phyloP scores from a whole-genome alignment of 2,888 invertebrate species.

The Lathronympha strigana region DNA sequence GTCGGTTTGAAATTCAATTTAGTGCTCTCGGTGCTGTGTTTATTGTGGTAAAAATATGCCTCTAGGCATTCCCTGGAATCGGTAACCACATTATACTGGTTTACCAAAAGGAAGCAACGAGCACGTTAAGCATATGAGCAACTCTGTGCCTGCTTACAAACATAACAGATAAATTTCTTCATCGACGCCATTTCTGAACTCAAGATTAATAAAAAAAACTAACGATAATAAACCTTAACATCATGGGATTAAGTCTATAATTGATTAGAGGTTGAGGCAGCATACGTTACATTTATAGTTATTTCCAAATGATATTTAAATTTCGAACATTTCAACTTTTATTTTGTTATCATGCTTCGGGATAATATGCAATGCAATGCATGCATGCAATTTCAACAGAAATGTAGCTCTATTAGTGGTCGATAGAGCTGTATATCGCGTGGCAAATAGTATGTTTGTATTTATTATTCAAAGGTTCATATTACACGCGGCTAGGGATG shows the following conservation, averaged over 20 bases:
- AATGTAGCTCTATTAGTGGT: constrained; percentile 45
- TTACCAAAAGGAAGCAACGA: not conserved
- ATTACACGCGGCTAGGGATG: constrained; percentile 48
- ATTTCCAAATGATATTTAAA: constrained; percentile 64
- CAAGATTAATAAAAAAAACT: constrained; percentile 43
- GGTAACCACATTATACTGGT: not conserved
- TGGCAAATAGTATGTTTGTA: constrained; percentile 43
- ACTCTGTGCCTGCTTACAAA: constrained; percentile 52
- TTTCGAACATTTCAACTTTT: constrained; percentile 61
- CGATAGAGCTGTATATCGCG: constrained; percentile 46
- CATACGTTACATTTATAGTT: constrained; percentile 50
- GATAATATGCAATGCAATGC: no score
- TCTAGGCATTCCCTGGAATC: not conserved
- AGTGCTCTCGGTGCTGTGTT: no score
- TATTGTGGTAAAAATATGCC: no score
- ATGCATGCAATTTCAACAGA: constrained; percentile 47
- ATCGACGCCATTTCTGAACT: constrained; percentile 52
- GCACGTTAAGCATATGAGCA: not conserved
- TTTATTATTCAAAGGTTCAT: constrained; percentile 57
- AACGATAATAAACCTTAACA: constrained; percentile 43
- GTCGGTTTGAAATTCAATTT: no score
- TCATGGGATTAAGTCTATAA: constrained; percentile 36
- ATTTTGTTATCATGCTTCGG: constrained; percentile 59
- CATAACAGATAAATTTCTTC: constrained; percentile 61
- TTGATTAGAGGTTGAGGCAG: no score